Percentiles rank a stretch among this genome's conserved stretches.
Conservation (phyloP, 2,888 invertebrate genomes). For the Rhagonycha lutea region DNA sequence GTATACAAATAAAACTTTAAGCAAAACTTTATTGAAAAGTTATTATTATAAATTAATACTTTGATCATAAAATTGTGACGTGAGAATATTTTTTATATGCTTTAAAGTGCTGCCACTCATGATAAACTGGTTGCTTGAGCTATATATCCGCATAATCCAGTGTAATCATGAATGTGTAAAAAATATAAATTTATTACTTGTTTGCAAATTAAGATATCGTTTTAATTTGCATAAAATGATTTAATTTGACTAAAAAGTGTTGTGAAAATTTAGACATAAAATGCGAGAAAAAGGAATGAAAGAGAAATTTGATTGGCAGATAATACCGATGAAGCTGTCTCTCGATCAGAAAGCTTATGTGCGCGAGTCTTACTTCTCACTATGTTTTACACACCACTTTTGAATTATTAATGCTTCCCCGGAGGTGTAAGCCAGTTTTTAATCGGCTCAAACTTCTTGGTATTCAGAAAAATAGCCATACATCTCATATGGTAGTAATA, state of each 20-base stretch:
- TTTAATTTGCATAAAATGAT: neutral
- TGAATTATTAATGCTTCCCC: slow-evolving; percentile 35
- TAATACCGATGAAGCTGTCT: slow-evolving; percentile 35
- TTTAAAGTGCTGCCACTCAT: slow-evolving; percentile 9
- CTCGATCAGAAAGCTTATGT: slow-evolving; percentile 23
- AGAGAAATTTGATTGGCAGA: slow-evolving; percentile 31
- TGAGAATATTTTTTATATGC: slow-evolving; percentile 14
- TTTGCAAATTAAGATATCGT: slow-evolving; percentile 4
- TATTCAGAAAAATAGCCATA: slow-evolving; percentile 22
- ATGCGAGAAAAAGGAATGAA: slow-evolving; percentile 9
- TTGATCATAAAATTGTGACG: slow-evolving; percentile 11
- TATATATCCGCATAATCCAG: neutral
- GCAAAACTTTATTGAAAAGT: neutral
- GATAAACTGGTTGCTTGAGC: slow-evolving; percentile 5
- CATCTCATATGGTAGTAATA: slow-evolving; percentile 23
- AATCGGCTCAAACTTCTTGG: slow-evolving; percentile 24
- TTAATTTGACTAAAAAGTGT: neutral
- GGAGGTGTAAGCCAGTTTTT: slow-evolving; percentile 33
- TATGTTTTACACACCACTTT: slow-evolving; percentile 32
- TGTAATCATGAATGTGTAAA: neutral
- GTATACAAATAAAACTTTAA: neutral
- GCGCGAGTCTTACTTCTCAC: slow-evolving; percentile 36
- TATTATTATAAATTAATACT: neutral
- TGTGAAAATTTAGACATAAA: neutral
- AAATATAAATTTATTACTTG: slow-evolving; percentile 3